Percentiles rank a stretch among this genome's conserved stretches.
These are phyloP conservation scores for Upupa epops DNA, from an alignment of 2,113 vertebrate species.

Conservation along the genomic window DNA sequence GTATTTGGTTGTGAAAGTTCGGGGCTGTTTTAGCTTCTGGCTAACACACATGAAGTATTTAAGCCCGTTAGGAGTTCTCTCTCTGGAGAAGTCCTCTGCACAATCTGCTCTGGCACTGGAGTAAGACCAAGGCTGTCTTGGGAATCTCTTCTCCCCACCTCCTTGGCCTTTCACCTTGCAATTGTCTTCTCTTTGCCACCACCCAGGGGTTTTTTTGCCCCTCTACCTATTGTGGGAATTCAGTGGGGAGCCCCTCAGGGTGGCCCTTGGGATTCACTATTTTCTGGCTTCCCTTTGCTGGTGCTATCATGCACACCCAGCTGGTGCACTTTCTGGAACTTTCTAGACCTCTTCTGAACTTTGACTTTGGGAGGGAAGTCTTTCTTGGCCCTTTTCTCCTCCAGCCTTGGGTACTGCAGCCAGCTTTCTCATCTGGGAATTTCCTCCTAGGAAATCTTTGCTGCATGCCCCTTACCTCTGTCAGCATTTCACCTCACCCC, in stretches of 20 bases:
- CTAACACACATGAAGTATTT: not conserved
- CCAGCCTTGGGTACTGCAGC: not conserved
- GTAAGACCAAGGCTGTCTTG: not conserved
- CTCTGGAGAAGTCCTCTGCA: not conserved
- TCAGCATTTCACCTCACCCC: not conserved
- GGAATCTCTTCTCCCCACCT: not conserved
- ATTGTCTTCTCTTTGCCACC: not conserved
- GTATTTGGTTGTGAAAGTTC: not conserved
- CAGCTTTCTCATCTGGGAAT: not conserved
- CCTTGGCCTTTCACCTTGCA: not conserved
- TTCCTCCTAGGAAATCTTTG: not conserved
- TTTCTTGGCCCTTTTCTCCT: not conserved
- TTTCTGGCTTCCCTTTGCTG: not conserved
- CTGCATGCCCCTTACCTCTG: not conserved
- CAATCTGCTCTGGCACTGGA: not conserved
- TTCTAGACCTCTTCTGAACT: not conserved
- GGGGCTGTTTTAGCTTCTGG: not conserved
- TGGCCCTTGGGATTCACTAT: not conserved
- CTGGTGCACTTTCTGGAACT: not conserved
- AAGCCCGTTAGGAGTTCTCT: not conserved
- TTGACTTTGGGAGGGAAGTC: not conserved
- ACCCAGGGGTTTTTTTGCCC: not conserved
- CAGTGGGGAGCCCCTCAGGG: not conserved
- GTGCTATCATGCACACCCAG: not conserved
- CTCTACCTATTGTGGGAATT: not conserved